These are phyloP conservation scores for Drepana falcataria DNA, from an alignment of 2,888 invertebrate genomes.

Conservation along the genomic window DNA sequence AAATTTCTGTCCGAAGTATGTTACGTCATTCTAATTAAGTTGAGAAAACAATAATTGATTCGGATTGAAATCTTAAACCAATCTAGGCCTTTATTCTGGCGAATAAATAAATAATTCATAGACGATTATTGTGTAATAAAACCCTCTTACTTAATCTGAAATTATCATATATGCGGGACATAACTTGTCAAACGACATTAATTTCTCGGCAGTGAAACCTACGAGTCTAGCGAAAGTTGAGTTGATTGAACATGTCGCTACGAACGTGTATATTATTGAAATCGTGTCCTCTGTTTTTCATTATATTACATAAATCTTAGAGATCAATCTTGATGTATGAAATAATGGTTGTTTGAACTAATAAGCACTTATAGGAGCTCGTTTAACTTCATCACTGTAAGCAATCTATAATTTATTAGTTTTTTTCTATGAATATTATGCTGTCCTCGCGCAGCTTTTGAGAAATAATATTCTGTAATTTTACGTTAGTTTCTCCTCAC, in stretches of 20 bases:
- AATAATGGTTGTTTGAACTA: conserved; percentile 7
- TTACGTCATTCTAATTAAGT: no score
- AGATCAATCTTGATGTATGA: not conserved
- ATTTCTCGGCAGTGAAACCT: conserved; percentile 33
- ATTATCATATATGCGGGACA: conserved; percentile 9
- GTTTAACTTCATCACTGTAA: no score
- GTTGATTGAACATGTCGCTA: conserved; percentile 29
- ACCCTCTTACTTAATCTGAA: conserved; percentile 25
- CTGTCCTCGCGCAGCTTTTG: no score
- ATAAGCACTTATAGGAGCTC: no score
- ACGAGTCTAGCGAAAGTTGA: conserved; percentile 56
- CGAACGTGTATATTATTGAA: conserved; percentile 50
- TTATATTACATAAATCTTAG: conserved; percentile 39
- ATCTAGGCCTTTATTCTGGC: no score
- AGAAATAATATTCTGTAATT: no score
- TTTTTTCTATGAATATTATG: no score
- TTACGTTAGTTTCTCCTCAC: no score
- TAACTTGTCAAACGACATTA: conserved; percentile 30
- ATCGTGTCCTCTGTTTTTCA: conserved; percentile 43
- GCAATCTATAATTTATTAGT: no score
- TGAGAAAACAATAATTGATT: no score
- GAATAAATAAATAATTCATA: not conserved
- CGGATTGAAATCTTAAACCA: no score
- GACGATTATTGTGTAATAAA: conserved; percentile 10
- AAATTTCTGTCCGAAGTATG: no score